phyloP scores from a whole-genome alignment of 2,797 vertebrate genomes.

The Microctenopoma steveboyesi region DNA sequence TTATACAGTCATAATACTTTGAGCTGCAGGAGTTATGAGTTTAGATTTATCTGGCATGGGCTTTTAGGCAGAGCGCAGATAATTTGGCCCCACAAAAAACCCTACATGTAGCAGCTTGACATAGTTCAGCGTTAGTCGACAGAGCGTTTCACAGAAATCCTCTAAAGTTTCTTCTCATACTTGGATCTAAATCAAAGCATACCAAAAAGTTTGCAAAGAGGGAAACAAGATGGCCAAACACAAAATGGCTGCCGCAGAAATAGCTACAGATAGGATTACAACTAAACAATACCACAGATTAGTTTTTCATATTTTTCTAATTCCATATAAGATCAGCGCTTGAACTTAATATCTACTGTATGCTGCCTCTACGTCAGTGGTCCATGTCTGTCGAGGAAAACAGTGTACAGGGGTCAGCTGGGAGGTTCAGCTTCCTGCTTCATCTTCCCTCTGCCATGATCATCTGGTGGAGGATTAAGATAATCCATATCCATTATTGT shows the following conservation, averaged over 20 bases:
- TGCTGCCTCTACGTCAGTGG: constrained; percentile 37
- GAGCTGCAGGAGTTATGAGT: constrained; percentile 69
- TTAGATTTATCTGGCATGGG: constrained; percentile 64
- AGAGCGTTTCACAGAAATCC: constrained; percentile 65
- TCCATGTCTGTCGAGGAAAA: constrained; percentile 45
- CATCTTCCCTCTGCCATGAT: constrained; percentile 72
- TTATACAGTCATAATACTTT: constrained; percentile 71
- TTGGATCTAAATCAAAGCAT: constrained; percentile 75
- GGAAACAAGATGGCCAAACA: constrained; percentile 67
- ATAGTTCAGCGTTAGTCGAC: constrained; percentile 44
- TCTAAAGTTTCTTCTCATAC: constrained; percentile 53
- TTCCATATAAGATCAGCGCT: constrained; percentile 38
- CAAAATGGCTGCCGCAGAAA: constrained; percentile 71
- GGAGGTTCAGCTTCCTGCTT: constrained; percentile 62
- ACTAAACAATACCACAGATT: constrained; percentile 40
- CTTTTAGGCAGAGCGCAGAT: constrained; percentile 61
- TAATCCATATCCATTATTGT: constrained; percentile 80
- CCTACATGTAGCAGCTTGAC: constrained; percentile 69
- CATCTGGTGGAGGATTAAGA: constrained; percentile 77
- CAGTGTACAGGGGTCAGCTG: constrained; percentile 45
- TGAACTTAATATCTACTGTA: constrained; percentile 23
- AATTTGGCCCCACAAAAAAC: constrained; percentile 58
- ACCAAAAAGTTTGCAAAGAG: constrained; percentile 60
- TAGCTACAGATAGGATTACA: constrained; percentile 52
- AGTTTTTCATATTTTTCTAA: constrained; percentile 32